Evolutionary conservation across 2,113 vertebrate species (phyloP).

Genomic region (Podarcis muralis): DNA sequence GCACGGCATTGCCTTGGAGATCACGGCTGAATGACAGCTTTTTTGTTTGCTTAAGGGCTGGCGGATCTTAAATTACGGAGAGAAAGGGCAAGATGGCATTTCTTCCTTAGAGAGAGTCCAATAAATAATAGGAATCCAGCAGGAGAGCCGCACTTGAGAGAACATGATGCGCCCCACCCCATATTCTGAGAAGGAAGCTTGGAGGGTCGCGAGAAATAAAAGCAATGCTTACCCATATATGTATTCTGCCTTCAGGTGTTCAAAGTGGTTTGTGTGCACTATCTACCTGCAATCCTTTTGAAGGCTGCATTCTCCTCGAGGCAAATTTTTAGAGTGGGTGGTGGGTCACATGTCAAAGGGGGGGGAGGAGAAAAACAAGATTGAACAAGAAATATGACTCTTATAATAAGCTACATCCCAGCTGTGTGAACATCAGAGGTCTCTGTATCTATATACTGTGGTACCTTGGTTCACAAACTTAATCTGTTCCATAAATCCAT

Average conservation of each 20-base stretch:
- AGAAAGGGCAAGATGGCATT: neutral
- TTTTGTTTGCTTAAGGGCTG: slow-evolving; percentile 2
- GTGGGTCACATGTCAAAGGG: no score
- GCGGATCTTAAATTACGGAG: neutral
- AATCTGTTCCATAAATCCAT: no score
- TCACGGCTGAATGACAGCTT: neutral
- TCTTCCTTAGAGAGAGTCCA: neutral
- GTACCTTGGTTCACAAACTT: no score
- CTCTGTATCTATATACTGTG: no score
- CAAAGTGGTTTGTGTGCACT: neutral
- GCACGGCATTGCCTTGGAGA: neutral
- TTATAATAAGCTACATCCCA: no score
- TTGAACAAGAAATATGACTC: no score
- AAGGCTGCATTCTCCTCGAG: no score
- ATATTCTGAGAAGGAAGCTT: neutral
- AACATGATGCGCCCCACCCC: no score
- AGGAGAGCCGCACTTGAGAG: neutral
- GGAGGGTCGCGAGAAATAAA: neutral
- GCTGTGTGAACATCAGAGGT: no score
- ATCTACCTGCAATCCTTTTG: neutral
- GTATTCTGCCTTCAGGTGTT: neutral
- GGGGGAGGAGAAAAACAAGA: no score
- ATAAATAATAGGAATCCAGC: neutral
- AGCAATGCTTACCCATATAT: neutral
- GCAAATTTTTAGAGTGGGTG: no score